Conservation (phyloP, 64 coral and sea anemone species). For the Stichodactyla helianthus region DNA sequence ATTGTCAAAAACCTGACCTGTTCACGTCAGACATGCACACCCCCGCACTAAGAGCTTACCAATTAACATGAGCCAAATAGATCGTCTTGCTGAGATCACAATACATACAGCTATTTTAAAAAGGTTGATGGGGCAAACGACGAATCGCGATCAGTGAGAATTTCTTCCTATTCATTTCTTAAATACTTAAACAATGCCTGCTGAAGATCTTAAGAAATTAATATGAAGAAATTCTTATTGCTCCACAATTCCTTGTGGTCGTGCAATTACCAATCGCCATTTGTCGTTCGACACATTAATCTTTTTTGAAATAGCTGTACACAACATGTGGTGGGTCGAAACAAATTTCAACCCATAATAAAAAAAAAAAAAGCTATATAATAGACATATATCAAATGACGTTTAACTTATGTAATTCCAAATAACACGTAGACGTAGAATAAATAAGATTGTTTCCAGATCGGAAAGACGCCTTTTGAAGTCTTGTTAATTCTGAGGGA, state of each 20-base stretch:
- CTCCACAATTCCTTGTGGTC: no score
- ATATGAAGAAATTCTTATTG: no score
- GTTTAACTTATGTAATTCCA: not conserved
- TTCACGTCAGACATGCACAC: not conserved
- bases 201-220: no score
- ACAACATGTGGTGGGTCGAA: not conserved
- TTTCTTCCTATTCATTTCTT: no score
- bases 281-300: no score
- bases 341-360: not conserved
- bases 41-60: not conserved
- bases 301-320: not conserved
- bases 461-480: not conserved
- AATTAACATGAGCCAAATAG: not conserved
- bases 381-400: not conserved
- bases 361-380: not conserved
- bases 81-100: not conserved
- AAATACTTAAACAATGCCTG: no score
- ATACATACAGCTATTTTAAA: not conserved
- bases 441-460: not conserved
- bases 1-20: not conserved
- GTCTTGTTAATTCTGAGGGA: not conserved
- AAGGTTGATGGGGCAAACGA: no score
- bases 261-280: no score
- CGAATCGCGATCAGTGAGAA: no score
- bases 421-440: not conserved